A percentile compares a stretch with the other conserved stretches of the same genome.
These are phyloP conservation scores for Zoanthus solanderi DNA, from an alignment of 92 coral and sea anemone genomes.

Conservation along the genomic window DNA sequence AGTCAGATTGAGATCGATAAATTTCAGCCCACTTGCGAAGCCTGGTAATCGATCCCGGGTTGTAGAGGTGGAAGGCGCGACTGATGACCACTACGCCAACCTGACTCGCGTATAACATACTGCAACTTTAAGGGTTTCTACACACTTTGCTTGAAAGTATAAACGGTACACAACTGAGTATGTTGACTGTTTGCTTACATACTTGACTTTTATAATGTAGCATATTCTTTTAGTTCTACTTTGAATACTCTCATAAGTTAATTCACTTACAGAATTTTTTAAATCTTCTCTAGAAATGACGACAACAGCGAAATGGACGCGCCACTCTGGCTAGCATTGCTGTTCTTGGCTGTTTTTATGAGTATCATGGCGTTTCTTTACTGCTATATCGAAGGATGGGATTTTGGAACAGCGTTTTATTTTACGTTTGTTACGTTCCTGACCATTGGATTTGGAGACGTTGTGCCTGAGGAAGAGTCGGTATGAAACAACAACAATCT, in stretches of 20 bases:
- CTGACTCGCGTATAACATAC: no score
- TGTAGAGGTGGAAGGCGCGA: no score
- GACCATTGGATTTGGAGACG: slow-evolving; percentile 92
- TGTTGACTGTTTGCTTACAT: no score
- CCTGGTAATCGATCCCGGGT: no score
- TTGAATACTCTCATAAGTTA: neutral
- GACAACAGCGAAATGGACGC: slow-evolving; percentile 81
- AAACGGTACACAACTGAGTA: no score
- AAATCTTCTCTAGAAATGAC: slow-evolving; percentile 40
- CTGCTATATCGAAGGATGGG: slow-evolving; percentile 90
- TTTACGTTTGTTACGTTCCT: slow-evolving; percentile 80
- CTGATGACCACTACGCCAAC: no score
- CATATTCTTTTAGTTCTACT: no score
- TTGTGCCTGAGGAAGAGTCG: slow-evolving; percentile 74
- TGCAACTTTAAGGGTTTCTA: no score
- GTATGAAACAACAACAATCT: slow-evolving; percentile 12
- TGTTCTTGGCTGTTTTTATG: slow-evolving; percentile 71
- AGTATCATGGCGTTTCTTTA: slow-evolving; percentile 65
- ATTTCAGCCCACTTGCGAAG: no score
- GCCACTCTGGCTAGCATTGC: slow-evolving; percentile 82
- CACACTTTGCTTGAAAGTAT: no score
- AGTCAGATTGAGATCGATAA: no score
- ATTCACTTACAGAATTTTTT: neutral
- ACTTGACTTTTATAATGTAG: no score
- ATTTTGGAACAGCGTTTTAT: slow-evolving; percentile 86